Evolutionary conservation across 2,113 vertebrate genomes (phyloP), one percentile per base, ranked within the genome.

Genomic region (Mustela lutreola): DNA sequence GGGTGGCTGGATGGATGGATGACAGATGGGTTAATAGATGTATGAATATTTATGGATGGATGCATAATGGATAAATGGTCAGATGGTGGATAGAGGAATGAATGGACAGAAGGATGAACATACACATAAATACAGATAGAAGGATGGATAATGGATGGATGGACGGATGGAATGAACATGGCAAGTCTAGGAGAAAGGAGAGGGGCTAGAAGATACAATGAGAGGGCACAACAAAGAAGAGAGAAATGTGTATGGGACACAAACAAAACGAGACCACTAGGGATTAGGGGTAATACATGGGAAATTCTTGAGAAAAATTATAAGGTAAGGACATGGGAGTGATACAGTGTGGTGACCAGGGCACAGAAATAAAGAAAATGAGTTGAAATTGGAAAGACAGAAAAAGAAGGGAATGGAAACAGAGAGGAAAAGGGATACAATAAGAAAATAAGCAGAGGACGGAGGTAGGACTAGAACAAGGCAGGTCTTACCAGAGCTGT

Each of bases 401-500:
- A 31, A 62, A 85, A 67, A 75, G 31, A 79, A 75, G 19, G 62
- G 85, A 18, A 42, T 3, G 11, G 45, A n/a, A 58, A 24, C 24
- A 33, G 53, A 83, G 58, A 92, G 11, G 31, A 65, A 45, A 62
- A 45, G 28, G 28, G 58, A 82, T 76, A 89, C 70, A 63, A 6
- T 89, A 67, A 67, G 71, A 67, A 94, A 71, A 79, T 26, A 84
- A 78, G 85, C 73, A 33, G 87, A 91, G 22, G 11, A 89, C 4
- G 3, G 60, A 93, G 56, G 65, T 22, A 18, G 65, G 24, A 33
- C 53, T 4, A 28, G 53, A 92, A 33, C 56, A 48, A 63, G 48
- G n/a, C 33, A 5, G 45, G 45, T 6, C 98, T 98, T 96, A 99
- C 99, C 99, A 1, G 97, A 97, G 79, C 99, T 98, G 71, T 98